A percentile compares a stretch with the other conserved stretches of the same genome.
These are phyloP conservation scores for Galerucella calmariensis DNA, from an alignment of 2,888 invertebrate genomes.

Conservation along the genomic window DNA sequence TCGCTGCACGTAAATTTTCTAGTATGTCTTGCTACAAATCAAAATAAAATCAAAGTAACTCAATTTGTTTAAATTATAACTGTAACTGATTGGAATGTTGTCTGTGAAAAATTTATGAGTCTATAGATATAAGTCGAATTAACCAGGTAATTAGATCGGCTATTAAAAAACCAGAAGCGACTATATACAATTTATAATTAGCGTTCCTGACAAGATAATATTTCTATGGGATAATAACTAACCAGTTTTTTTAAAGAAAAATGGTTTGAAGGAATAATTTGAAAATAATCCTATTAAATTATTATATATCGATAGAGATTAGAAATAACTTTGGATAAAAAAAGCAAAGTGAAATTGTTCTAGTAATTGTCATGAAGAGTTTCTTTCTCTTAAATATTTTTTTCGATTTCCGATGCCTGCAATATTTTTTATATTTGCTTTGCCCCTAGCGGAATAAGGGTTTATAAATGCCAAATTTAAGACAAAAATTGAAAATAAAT, in stretches of 20 bases:
- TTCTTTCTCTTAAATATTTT: too few species aligned
- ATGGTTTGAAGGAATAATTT: not conserved
- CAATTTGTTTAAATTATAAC: too few species aligned
- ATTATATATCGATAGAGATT: not conserved
- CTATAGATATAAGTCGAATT: not conserved
- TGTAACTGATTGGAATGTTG: too few species aligned
- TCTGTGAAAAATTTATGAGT: too few species aligned
- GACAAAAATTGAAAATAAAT: too few species aligned
- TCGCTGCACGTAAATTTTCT: too few species aligned
- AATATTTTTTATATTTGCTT: too few species aligned
- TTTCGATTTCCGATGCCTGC: too few species aligned
- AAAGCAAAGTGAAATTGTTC: not conserved
- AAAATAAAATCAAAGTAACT: too few species aligned
- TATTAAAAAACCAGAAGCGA: conserved; percentile 2
- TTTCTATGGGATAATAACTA: not conserved
- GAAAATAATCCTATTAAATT: not conserved
- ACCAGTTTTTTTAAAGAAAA: not conserved
- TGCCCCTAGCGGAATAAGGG: too few species aligned
- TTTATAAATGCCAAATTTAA: too few species aligned
- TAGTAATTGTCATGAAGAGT: not conserved
- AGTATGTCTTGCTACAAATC: too few species aligned
- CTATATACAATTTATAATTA: conserved; percentile 17
- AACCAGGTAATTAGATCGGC: not conserved
- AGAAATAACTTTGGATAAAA: not conserved
- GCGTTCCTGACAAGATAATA: not conserved